Percentiles rank a stretch among this genome's conserved stretches.
phyloP scores from a whole-genome alignment of 2,888 invertebrate species.

The Quadroppia sp. region DNA sequence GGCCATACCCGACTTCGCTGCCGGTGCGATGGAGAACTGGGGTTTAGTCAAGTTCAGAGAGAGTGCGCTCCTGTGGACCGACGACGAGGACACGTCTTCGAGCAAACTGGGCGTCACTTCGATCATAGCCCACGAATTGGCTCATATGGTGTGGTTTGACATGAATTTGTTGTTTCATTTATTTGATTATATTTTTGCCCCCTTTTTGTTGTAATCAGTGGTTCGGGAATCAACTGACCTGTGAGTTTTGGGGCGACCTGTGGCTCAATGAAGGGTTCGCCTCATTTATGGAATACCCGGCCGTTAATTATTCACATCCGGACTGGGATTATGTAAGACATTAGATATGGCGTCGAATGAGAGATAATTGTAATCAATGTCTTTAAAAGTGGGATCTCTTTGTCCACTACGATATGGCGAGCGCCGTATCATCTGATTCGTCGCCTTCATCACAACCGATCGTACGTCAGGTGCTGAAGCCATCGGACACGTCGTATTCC shows the following conservation, averaged over 20 bases:
- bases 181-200: too few relatives aligned
- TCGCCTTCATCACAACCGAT: constrained; percentile 32
- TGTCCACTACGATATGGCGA: background rate
- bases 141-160: constrained; percentile 60
- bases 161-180: background rate
- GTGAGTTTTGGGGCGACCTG: constrained; percentile 66
- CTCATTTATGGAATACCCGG: constrained; percentile 71
- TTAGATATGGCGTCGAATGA: constrained; percentile 22
- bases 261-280: constrained; percentile 94
- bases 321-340: constrained; percentile 53
- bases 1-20: constrained; percentile 79
- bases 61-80: constrained; percentile 67
- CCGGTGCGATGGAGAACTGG: constrained; percentile 92
- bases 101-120: constrained; percentile 68
- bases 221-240: constrained; percentile 66
- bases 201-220: constrained; percentile 30
- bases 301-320: constrained; percentile 56
- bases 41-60: constrained; percentile 87
- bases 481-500: constrained; percentile 4
- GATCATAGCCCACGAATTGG: constrained; percentile 86
- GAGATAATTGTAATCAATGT: too few relatives aligned
- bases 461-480: constrained; percentile 1
- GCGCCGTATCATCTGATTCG: constrained; percentile 29
- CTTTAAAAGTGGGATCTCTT: background rate
- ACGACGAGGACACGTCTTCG: constrained; percentile 64